Base-by-base conservation (phyloP, 2,113 vertebrate genomes). In the Grammomys surdaster region DNA sequence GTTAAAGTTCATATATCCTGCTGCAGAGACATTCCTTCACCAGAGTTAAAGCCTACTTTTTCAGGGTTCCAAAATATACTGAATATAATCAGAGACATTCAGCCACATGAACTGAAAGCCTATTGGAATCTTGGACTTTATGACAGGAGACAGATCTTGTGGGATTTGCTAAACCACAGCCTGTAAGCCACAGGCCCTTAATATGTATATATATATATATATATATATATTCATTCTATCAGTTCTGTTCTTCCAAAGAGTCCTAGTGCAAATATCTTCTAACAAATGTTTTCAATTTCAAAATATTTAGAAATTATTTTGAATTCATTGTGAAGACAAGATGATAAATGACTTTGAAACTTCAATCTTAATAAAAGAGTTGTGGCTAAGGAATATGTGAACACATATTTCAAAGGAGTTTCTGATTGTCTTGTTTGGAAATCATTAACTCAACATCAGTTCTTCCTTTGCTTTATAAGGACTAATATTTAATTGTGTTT, bases 271-370 rank as follows among this genome's bases (percentile, higher is more conserved):
- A 40, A 43, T 63, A 84, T 58, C 5, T 76, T 43, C 4, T n/a
- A 12, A n/a, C 11, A 54, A 58, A 10, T 17, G 78, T 69, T 96
- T 93, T 16, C 22, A 91, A 54, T 88, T 77, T 77, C 8, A 78
- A 91, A 95, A 73, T 48, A 48, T 16, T 92, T 24, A 31, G 96
- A 87, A 94, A 43, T 63, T 5, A 22, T 56, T 28, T 72, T 76
- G 13, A 4, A 56, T 93, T 94, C 63, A 75, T 81, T 69, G 9
- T 65, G 1, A 70, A 93, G 8, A 88, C 88, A n/a, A 87, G 16
- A 46, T 90, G 56, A 73, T 51, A 51, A 51, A 51, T 78, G 70
- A 82, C n/a, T 28, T 77, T 86, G 54, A 82, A 1, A 76, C 40
- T 85, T 93, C 26, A 56, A 43, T 5, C 51, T 72, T 85, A 80